Conservation (phyloP, 2,797 vertebrate species). For the Tinamus major region DNA sequence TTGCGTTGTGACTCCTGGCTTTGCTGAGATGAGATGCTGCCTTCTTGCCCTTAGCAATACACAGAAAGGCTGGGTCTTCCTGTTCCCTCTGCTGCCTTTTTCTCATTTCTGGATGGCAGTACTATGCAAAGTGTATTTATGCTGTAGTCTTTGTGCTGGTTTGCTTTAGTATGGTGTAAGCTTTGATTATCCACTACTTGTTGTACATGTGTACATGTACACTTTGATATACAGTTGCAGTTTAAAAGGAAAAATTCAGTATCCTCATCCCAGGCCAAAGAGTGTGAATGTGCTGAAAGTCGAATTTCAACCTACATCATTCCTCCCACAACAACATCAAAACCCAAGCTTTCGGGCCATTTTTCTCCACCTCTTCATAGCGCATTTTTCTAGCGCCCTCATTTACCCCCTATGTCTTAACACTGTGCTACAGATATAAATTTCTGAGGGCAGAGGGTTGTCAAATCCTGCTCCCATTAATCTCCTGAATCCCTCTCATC, state of each 20-base stretch:
- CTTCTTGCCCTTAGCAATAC: background rate
- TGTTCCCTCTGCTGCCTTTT: background rate
- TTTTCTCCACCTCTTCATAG: background rate
- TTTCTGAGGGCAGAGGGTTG: background rate
- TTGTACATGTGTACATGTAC: too few species aligned
- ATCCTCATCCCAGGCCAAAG: background rate
- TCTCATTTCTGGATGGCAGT: background rate
- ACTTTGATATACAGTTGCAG: background rate
- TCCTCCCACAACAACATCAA: background rate
- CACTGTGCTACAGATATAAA: background rate
- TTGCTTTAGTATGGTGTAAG: background rate
- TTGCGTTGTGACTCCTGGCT: background rate
- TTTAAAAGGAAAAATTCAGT: background rate
- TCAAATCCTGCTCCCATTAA: conserved; percentile 38
- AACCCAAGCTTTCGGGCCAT: background rate
- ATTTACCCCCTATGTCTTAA: background rate
- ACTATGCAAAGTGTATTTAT: background rate
- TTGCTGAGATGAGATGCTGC: background rate
- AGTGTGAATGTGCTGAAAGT: background rate
- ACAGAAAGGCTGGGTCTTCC: background rate
- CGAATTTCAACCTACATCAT: background rate
- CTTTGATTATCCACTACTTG: background rate
- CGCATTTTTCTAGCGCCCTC: conserved; percentile 3
- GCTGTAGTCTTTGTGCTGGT: background rate
- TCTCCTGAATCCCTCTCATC: conserved; percentile 25